These are phyloP conservation scores for Lytechinus variegatus DNA, from an alignment of 35 echinoderm and acorn worm genomes.

Conservation along the genomic window DNA sequence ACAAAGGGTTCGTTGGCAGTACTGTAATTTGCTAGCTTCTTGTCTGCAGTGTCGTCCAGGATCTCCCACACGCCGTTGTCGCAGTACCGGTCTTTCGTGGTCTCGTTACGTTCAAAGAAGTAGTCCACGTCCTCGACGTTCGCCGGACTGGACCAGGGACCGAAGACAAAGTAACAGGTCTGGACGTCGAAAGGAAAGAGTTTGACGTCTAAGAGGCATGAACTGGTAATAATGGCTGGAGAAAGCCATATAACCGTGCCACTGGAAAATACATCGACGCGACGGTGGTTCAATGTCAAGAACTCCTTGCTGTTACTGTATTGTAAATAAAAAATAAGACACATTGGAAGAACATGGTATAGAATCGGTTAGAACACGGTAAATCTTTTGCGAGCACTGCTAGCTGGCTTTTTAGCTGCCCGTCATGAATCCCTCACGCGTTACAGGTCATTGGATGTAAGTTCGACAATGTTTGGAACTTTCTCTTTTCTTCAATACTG, in stretches of 20 bases:
- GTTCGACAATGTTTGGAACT: too few species aligned
- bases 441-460: too few species aligned
- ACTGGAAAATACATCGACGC: not conserved
- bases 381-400: too few species aligned
- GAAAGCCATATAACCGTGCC: not conserved
- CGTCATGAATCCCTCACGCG: too few species aligned
- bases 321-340: too few species aligned
- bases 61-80: not conserved
- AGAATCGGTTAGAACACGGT: too few species aligned
- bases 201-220: conserved; percentile 25
- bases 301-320: conserved; percentile 9
- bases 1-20: not conserved
- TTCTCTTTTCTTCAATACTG: too few species aligned
- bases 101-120: not conserved
- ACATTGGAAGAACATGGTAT: too few species aligned
- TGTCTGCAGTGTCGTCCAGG: not conserved
- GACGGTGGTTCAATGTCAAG: not conserved
- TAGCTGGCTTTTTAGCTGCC: too few species aligned
- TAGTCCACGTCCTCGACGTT: not conserved
- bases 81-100: not conserved
- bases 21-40: not conserved
- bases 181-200: conserved; percentile 49
- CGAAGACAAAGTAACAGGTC: conserved; percentile 15
- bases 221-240: not conserved
- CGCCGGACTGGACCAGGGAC: not conserved